A percentile compares a stretch with the other conserved stretches of the same genome.
These are phyloP conservation scores for Cheilinus undulatus DNA, from an alignment of 2,113 vertebrate genomes.

Conservation along the genomic window DNA sequence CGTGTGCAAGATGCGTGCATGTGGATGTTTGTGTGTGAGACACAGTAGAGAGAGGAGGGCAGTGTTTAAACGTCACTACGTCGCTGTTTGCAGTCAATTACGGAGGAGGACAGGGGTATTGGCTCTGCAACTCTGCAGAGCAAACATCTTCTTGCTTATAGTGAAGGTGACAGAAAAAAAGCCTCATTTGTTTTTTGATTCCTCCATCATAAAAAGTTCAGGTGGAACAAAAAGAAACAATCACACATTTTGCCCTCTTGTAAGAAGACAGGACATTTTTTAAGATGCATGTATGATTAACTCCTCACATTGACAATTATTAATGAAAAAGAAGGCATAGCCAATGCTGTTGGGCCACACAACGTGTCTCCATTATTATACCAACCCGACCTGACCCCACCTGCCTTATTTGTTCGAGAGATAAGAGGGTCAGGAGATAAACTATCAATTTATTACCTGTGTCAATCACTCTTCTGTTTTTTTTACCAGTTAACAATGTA, in stretches of 20 bases:
- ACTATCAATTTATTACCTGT: slow-evolving; percentile 71
- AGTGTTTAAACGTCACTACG: slow-evolving; percentile 79
- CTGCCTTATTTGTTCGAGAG: slow-evolving; percentile 65
- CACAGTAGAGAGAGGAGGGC: slow-evolving; percentile 64
- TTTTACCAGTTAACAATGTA: slow-evolving; percentile 55
- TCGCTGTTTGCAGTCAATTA: slow-evolving; percentile 87
- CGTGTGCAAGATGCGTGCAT: slow-evolving; percentile 20
- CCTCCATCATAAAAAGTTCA: too few species aligned
- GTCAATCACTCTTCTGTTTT: slow-evolving; percentile 73
- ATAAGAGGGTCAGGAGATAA: slow-evolving; percentile 76
- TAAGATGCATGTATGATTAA: slow-evolving; percentile 30
- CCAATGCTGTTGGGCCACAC: slow-evolving; percentile 45
- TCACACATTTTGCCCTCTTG: slow-evolving; percentile 7
- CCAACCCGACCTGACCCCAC: slow-evolving; percentile 48
- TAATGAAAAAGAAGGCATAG: slow-evolving; percentile 23
- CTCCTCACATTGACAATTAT: slow-evolving; percentile 6
- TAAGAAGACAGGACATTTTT: slow-evolving; percentile 29
- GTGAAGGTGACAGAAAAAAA: slow-evolving; percentile 64
- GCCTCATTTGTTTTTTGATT: slow-evolving; percentile 63
- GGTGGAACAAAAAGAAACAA: slow-evolving; percentile 61
- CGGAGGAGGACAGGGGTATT: slow-evolving; percentile 77
- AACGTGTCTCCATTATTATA: slow-evolving; percentile 50
- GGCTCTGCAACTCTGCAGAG: slow-evolving; percentile 72
- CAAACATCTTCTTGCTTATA: slow-evolving; percentile 76
- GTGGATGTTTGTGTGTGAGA: slow-evolving; percentile 7